These are phyloP conservation scores for Oxystoma pomonae DNA, from an alignment of 2,888 invertebrate species.

Conservation along the genomic window DNA sequence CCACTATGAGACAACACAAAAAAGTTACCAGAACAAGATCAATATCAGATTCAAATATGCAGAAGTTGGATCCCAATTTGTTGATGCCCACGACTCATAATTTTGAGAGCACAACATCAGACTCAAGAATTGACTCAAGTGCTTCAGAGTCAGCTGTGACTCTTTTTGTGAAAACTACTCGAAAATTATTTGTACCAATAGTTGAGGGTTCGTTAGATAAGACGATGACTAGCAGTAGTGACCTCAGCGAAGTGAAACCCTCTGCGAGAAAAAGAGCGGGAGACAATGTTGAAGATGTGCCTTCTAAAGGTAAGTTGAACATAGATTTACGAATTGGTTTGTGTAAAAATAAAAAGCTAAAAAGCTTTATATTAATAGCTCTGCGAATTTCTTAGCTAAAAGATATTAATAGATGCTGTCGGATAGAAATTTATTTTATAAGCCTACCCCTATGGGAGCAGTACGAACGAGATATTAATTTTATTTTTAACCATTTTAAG, in stretches of 20 bases:
- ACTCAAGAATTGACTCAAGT: constrained; percentile 10
- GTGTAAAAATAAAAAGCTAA: too few species aligned
- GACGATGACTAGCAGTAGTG: constrained; percentile 11
- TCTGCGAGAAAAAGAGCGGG: too few species aligned
- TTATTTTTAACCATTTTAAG: too few species aligned
- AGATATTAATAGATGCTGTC: too few species aligned
- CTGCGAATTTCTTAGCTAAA: too few species aligned
- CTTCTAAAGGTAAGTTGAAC: too few species aligned
- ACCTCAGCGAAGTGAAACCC: constrained; percentile 27
- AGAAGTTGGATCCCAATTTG: constrained; percentile 16
- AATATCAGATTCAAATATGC: constrained; percentile 27
- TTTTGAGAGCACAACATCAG: constrained; percentile 32
- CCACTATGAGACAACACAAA: constrained; percentile 26
- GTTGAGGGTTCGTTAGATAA: constrained; percentile 31
- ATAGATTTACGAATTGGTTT: too few species aligned
- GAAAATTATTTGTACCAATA: constrained; percentile 70
- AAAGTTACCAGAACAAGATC: constrained; percentile 34
- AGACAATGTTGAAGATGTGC: too few species aligned
- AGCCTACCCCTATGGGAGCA: too few species aligned
- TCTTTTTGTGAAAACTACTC: constrained; percentile 74
- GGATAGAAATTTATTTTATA: too few species aligned
- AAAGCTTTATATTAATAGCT: too few species aligned
- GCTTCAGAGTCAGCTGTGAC: constrained; percentile 48
- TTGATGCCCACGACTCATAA: constrained; percentile 34
- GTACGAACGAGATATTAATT: too few species aligned